Conservation (phyloP, 2,797 vertebrate genomes). For the Anomalospiza imberbis region DNA sequence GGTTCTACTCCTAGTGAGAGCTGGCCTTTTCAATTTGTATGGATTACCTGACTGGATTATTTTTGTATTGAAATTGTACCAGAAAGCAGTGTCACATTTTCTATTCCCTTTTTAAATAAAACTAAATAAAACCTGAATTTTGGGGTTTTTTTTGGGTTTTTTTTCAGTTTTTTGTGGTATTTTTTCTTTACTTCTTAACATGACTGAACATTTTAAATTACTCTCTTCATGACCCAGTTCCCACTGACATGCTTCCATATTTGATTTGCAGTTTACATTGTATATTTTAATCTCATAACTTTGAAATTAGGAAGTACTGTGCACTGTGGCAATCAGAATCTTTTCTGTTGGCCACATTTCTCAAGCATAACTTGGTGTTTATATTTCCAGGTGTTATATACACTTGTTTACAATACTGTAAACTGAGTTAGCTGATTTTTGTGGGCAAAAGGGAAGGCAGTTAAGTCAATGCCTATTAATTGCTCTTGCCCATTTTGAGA, state of each 20-base stretch:
- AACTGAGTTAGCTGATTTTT: neutral
- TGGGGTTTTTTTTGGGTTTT: rapidly evolving
- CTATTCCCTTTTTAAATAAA: neutral
- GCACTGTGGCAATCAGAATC: neutral
- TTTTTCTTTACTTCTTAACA: neutral
- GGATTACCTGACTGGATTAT: neutral
- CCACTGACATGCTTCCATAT: neutral
- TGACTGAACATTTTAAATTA: neutral
- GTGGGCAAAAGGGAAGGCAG: rapidly evolving
- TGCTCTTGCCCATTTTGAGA: neutral
- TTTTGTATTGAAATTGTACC: neutral
- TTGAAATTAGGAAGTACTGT: neutral
- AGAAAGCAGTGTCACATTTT: neutral
- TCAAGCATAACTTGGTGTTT: neutral
- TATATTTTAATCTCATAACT: neutral
- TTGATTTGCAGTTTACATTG: neutral
- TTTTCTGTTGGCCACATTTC: neutral
- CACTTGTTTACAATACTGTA: too few relatives aligned
- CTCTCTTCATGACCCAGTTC: neutral
- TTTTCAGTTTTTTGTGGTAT: neutral
- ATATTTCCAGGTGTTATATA: neutral
- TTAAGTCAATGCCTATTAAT: neutral
- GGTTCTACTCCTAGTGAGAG: neutral
- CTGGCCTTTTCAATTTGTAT: neutral
- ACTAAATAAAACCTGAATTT: neutral